Percentiles rank a stretch among this genome's conserved stretches.
These are phyloP conservation scores for Drosophila nigritarsus DNA, from an alignment of 2,888 invertebrate genomes.

Conservation along the genomic window DNA sequence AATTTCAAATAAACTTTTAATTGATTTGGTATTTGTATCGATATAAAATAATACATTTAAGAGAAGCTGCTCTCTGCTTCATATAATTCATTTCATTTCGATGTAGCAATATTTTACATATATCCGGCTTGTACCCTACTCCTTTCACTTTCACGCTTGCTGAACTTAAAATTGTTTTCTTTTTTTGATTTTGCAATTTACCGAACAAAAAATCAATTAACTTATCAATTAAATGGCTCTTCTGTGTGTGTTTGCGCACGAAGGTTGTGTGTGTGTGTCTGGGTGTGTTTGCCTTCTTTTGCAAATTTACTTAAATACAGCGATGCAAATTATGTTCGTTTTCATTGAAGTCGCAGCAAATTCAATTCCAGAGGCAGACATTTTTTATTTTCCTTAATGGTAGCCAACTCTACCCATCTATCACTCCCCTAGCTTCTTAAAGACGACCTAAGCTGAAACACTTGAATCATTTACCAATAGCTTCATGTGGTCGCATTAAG, in stretches of 20 bases:
- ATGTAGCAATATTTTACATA: not conserved
- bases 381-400: constrained; percentile 7
- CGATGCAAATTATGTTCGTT: constrained; percentile 63
- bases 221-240: constrained; percentile 61
- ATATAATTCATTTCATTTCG: not conserved
- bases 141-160: not conserved
- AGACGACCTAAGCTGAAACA: constrained; percentile 36
- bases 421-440: not conserved
- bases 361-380: constrained; percentile 17
- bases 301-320: constrained; percentile 53
- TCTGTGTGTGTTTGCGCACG: not conserved
- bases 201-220: constrained; percentile 66
- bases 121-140: not conserved
- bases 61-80: not conserved
- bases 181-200: constrained; percentile 31
- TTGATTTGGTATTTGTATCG: not conserved
- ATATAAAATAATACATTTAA: not conserved
- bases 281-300: constrained; percentile 4
- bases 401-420: not conserved
- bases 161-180: constrained; percentile 42
- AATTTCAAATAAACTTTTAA: not conserved
- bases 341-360: constrained; percentile 43
- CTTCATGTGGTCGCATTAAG: constrained; percentile 41
- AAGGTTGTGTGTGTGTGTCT: not conserved
- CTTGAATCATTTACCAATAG: constrained; percentile 66